phyloP scores from a whole-genome alignment of 1,140 invertebrate genomes.

The Trichonephila clavipes region DNA sequence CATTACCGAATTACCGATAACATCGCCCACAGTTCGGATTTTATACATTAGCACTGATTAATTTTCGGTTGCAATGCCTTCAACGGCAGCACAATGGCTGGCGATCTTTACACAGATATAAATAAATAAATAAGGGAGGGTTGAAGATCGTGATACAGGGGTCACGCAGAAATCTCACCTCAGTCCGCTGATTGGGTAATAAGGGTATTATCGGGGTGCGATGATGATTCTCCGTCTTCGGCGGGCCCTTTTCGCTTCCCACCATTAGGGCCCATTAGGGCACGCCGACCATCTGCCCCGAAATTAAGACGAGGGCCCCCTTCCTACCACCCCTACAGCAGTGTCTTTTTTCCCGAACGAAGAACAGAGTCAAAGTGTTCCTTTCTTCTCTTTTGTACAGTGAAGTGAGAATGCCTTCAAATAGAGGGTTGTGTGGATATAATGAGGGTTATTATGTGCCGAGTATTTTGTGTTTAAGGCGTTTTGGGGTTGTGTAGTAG shows the following conservation, averaged over 20 bases:
- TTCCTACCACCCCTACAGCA: neutral
- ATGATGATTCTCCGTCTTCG: constrained; percentile 67
- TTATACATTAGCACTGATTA: neutral
- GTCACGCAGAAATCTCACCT: constrained; percentile 54
- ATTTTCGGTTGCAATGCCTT: neutral
- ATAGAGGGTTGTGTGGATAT: neutral
- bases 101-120: neutral
- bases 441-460: constrained; percentile 13
- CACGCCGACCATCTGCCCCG: constrained; percentile 64
- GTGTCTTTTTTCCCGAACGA: neutral
- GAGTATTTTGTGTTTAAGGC: constrained; percentile 20
- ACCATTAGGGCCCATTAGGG: constrained; percentile 71
- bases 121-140: constrained; percentile 5
- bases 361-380: neutral
- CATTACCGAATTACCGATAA: neutral
- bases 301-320: constrained; percentile 34
- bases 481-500: constrained; percentile 3
- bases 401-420: neutral
- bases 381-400: neutral
- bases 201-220: constrained; percentile 61
- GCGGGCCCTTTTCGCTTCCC: constrained; percentile 57
- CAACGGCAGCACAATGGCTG: neutral
- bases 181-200: constrained; percentile 43
- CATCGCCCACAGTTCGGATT: neutral
- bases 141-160: constrained; percentile 21